phyloP scores from a whole-genome alignment of 2,888 invertebrate species.

The Lepidocyrtoides sp. region DNA sequence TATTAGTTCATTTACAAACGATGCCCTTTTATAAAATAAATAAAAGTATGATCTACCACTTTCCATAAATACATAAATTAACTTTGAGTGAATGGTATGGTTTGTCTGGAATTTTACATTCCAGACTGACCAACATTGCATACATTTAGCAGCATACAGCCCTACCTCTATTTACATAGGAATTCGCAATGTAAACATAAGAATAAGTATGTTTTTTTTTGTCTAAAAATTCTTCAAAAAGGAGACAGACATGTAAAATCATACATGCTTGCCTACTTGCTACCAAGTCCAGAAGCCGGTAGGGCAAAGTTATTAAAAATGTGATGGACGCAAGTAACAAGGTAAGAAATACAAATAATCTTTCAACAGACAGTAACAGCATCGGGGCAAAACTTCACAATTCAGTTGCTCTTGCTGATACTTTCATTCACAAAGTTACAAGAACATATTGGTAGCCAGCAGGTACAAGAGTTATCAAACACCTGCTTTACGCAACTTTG shows the following conservation, averaged over 20 bases:
- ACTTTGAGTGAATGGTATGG: neutral
- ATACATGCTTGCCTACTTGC: neutral
- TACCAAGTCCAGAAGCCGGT: slow-evolving; percentile 65
- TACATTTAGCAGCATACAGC: too few relatives aligned
- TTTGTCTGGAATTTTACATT: neutral
- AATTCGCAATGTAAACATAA: neutral
- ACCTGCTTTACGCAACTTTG: slow-evolving; percentile 71
- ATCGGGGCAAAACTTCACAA: neutral
- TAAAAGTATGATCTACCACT: neutral
- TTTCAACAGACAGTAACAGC: slow-evolving; percentile 54
- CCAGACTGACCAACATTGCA: neutral
- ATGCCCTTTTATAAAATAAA: neutral
- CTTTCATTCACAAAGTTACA: slow-evolving; percentile 54
- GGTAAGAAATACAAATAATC: slow-evolving; percentile 65
- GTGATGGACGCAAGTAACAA: slow-evolving; percentile 53
- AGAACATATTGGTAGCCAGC: slow-evolving; percentile 70
- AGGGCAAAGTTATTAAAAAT: slow-evolving; percentile 67
- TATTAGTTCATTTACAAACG: neutral
- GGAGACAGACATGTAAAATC: neutral
- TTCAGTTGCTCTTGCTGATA: neutral
- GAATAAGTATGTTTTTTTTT: neutral
- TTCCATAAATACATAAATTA: too few relatives aligned
- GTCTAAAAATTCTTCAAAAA: neutral
- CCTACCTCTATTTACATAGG: neutral
- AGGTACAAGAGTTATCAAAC: slow-evolving; percentile 73